A percentile compares a stretch with the other conserved stretches of the same genome.
These are phyloP conservation scores for Alosa sapidissima DNA, from an alignment of 2,797 vertebrate species.

Conservation along the genomic window DNA sequence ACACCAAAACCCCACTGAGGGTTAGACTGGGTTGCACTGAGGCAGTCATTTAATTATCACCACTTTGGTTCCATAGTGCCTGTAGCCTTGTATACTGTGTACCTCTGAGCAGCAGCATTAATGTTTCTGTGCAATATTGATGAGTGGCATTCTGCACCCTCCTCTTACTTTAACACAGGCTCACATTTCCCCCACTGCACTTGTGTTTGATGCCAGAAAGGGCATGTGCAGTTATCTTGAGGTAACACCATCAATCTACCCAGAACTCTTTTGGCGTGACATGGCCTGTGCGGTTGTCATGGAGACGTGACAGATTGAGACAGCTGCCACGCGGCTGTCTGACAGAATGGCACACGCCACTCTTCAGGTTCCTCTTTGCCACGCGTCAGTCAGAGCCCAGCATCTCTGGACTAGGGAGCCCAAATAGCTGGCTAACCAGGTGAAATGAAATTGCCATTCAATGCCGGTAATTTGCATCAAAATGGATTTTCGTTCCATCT, in stretches of 20 bases:
- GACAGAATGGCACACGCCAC: background rate
- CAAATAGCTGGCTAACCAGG: background rate
- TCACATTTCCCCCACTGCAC: conserved; percentile 32
- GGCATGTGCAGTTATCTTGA: conserved; percentile 37
- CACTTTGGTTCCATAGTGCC: background rate
- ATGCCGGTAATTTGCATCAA: background rate
- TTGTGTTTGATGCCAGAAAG: conserved; percentile 35
- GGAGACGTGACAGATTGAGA: conserved; percentile 36
- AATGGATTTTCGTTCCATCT: background rate
- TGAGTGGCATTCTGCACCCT: background rate
- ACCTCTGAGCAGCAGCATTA: background rate
- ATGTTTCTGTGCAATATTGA: background rate
- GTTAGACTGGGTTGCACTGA: no score
- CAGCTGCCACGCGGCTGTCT: conserved; percentile 28
- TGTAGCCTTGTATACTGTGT: background rate
- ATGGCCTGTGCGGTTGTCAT: conserved; percentile 31
- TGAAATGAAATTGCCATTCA: background rate
- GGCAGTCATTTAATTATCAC: background rate
- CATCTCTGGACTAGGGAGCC: background rate
- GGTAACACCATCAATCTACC: conserved; percentile 60
- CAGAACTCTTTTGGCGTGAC: conserved; percentile 44
- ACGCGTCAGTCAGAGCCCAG: background rate
- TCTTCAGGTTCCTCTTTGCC: conserved; percentile 13
- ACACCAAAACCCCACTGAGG: background rate
- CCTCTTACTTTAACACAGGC: conserved; percentile 31